Base-by-base conservation (phyloP, 2,113 vertebrate species). In the Loxodonta africana region DNA sequence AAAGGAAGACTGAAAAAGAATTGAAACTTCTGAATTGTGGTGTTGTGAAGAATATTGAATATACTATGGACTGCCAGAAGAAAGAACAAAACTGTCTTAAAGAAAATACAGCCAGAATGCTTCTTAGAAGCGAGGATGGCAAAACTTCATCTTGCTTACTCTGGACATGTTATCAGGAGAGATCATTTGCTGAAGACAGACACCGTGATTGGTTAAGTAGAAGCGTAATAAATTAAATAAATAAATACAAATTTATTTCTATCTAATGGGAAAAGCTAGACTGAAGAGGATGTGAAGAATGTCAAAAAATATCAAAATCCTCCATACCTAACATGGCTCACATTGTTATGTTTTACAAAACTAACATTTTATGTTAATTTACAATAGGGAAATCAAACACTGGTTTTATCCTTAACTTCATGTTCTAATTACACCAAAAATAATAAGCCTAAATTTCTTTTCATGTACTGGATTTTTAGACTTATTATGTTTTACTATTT, bases 381-480 rank as follows among this genome's bases (percentile, higher is more conserved):
- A 10, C 11, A 78, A 26, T 67, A 86, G 30, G 5, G 92, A 91
- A 95, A 93, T 97, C 93, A 97, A 98, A 96, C 91, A 97, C 41
- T 85, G 41, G 5, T 76, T 98, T 98, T 98, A 97, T 97, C 96
- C 78, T 85, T 96, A 97, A 90, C 94, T 60, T 80, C 4, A 46
- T 83, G 14, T 73, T 65, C 8, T 73, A 76, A 62, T 25, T 84
- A 51, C 2, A 48, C 4, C 1, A 46, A 8, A 74, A 82, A 83
- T 78, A 63, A 30, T 8, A 67, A 89, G 9, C 28, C 48, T 9
- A 8, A 28, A 26, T 37, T 81, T 76, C 2, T 63, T 51, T 25
- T 44, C 28, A 23, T 26, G 4, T 76, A 74, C 48, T 74, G 2
- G 30, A 74, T 3, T 44, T 73, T 92, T 48, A 73, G 21, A 18